Evolutionary conservation across 1,140 invertebrate species (phyloP).

Genomic region (Fopius arisanus): DNA sequence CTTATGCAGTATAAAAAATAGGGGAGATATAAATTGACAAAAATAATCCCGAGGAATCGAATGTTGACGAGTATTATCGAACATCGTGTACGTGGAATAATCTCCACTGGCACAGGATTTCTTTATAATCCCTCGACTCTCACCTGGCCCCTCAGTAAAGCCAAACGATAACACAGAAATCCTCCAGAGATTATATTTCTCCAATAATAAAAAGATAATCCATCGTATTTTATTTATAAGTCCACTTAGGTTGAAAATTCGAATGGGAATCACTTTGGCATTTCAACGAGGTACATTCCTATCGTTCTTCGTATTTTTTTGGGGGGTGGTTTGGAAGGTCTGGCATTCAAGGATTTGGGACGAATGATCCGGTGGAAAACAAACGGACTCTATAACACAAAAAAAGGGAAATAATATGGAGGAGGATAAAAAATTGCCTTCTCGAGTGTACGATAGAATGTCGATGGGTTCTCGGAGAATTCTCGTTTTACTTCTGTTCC

Average conservation of each 20-base stretch:
- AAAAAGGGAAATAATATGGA: neutral
- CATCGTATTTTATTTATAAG: conserved; percentile 10
- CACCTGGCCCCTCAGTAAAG: neutral
- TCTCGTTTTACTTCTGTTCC: conserved; percentile 18
- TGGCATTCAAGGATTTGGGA: conserved; percentile 18
- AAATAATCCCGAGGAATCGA: neutral
- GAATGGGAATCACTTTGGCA: neutral
- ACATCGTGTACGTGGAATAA: neutral
- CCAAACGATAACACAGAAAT: neutral
- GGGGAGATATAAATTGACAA: neutral
- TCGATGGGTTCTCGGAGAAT: conserved; percentile 18
- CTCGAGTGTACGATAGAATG: conserved; percentile 18
- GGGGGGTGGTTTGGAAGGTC: neutral
- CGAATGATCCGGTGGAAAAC: conserved; percentile 21
- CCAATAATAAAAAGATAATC: neutral
- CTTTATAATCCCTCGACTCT: neutral
- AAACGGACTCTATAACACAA: conserved; percentile 20
- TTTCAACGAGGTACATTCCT: conserved; percentile 8
- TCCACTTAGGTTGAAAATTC: conserved; percentile 11
- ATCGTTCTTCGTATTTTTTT: neutral
- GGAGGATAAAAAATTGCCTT: neutral
- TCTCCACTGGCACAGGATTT: neutral
- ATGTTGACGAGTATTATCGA: neutral
- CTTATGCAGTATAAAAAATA: too few relatives aligned
- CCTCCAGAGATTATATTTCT: neutral